Base-by-base conservation (phyloP, 2,797 vertebrate species). In the Pygocentrus nattereri region DNA sequence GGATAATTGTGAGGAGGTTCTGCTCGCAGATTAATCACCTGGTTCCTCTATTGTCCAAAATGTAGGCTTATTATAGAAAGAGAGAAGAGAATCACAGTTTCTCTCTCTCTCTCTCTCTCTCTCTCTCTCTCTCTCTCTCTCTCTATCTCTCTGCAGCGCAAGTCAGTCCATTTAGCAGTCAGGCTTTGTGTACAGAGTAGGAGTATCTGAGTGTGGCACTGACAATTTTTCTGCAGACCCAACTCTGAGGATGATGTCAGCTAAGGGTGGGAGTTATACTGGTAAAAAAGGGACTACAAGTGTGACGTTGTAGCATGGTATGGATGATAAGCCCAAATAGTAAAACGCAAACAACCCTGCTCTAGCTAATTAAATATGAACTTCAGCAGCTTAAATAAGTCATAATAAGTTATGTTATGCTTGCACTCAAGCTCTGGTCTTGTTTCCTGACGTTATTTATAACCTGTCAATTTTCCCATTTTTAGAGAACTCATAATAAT, bases 1-100 rank as follows among this genome's bases (percentile, higher is more conserved):
- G 82, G 77, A 54, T 83, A 79, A 85, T 82, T 81, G 58, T 73
- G 1, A 69, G 30, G 73, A 54, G 30, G 47, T 34, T 27, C n/a
- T 23, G 25, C 67, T 76, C 56, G n/a, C 56, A 81, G 34, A 58
- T 81, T 78, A 80, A 77, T 69, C n/a, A 70, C 41, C 34, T 61
- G 50, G 16, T 62, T 8, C 11, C 3, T 56, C 65, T 18, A 64
- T 62, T 76, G 76, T 77, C 23, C 44, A 23, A 69, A 67, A 56
- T 77, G n/a, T 61, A 65, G 11, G 68, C 34, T 4, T 34, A 15
- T 62, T 65, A 50, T 15, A 18, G 47, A 38, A 38, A 47, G 19
- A 78, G 38, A 74, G 50, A 58, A 68, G 59, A 30, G 16, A 47
- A 15, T 19, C 19, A 38, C 23, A 21, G 4, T n/a, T 1, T 30